phyloP scores from a whole-genome alignment of 1,140 invertebrate genomes.

The Amyelois transitella region DNA sequence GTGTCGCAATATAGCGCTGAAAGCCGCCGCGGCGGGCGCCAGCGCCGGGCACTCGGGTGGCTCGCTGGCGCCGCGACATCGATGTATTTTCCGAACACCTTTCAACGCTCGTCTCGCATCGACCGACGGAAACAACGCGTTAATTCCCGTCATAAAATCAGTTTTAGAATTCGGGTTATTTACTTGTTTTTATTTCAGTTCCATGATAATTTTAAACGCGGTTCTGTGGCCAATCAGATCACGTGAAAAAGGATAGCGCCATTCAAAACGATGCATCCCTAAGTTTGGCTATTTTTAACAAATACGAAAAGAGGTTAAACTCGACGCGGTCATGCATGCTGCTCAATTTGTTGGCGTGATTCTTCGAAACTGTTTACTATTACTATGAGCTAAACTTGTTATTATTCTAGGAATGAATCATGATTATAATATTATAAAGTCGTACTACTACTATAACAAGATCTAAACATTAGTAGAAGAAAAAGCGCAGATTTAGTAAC shows the following conservation, averaged over 20 bases:
- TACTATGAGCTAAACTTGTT: not conserved
- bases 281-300: not conserved
- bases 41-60: no score
- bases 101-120: conserved; percentile 69
- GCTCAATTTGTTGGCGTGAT: not conserved
- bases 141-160: conserved; percentile 75
- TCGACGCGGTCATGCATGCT: not conserved
- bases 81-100: conserved; percentile 66
- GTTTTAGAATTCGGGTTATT: conserved; percentile 74
- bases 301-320: not conserved
- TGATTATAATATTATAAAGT: not conserved
- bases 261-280: not conserved
- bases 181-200: conserved; percentile 73
- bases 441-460: not conserved
- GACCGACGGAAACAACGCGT: conserved; percentile 72
- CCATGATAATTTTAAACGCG: conserved; percentile 70
- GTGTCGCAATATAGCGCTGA: conserved; percentile 17
- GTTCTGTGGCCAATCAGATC: conserved; percentile 67
- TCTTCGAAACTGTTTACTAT: not conserved
- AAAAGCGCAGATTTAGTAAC: no score
- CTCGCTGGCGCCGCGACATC: conserved; percentile 44
- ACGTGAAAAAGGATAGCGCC: conserved; percentile 44
- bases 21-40: conserved; percentile 10
- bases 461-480: not conserved
- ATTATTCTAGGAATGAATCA: not conserved